Evolutionary conservation across 2,888 invertebrate species (phyloP), one percentile per base, ranked within the genome.

Genomic region (Malacosoma neustria): DNA sequence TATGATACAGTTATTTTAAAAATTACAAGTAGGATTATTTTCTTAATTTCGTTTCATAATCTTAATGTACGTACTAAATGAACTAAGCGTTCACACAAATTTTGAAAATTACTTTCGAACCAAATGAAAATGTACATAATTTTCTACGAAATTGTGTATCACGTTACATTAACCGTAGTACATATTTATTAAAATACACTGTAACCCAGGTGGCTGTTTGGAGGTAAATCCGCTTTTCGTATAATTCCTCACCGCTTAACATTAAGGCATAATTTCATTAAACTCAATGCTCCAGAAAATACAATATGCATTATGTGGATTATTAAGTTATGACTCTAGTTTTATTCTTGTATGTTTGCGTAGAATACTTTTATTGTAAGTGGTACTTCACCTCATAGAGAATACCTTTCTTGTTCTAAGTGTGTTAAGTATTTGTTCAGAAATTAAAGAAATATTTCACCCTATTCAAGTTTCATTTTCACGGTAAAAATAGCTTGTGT

Each of bases 301-400:
- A 13, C 32, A 38, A 14, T 34, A 35, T 38, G 32, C 36, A 22
- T 14, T 22, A 22, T 22, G 9, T 22, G 22, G 22, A 22, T 22
- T 22, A 22, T 32, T 14, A 15, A 35, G 30, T 37, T 39, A 37
- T 33, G 22, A 33, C 22, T 13, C 13, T 32, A 29, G 30, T 41
- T 43, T 31, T 15, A 33, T 39, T 39, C 30, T 29, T 29, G 31
- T 36, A 38, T 34, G 11, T 39, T 45, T 37, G 42, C 43, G 48
- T 54, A 55, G 51, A 51, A 51, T 48, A 44, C 45, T 44, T 50
- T 44, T 41, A 42, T 35, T 42, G 36, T 39, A 37, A 36, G 43
- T 33, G 42, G 43, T 51, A 46, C 44, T 39, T 48, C 45, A 44
- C 43, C 37, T 42, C 38, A 33, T 29, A 33, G 44, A 42, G n/a